Percentiles rank a stretch among this genome's conserved stretches.
Conservation (phyloP, 1,140 invertebrate genomes). For the Eupristina koningsbergeri region DNA sequence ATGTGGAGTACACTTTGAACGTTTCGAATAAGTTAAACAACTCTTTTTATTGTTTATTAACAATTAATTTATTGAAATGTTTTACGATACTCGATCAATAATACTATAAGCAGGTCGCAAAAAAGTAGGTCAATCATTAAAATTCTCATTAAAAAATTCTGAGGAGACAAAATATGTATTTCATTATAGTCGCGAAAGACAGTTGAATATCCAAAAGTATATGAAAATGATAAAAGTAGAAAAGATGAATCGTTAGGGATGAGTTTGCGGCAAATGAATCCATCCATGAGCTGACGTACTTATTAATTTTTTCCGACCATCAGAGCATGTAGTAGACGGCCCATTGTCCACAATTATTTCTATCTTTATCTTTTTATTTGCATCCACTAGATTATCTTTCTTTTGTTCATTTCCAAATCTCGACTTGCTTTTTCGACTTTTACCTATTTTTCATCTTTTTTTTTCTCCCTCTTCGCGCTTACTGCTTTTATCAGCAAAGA, state of each 20-base stretch:
- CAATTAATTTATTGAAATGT: conserved; percentile 54
- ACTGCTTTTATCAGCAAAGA: conserved; percentile 20
- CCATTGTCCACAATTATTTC: conserved; percentile 3
- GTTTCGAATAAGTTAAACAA: background rate
- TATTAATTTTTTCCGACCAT: conserved; percentile 55
- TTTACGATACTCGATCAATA: conserved; percentile 58
- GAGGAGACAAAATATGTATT: conserved; percentile 54
- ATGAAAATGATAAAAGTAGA: conserved; percentile 43
- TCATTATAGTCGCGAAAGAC: background rate
- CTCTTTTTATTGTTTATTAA: background rate
- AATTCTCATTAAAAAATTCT: conserved; percentile 68
- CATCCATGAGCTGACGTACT: conserved; percentile 34
- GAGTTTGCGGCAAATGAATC: conserved; percentile 51
- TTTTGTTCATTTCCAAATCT: background rate
- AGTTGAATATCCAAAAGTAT: background rate
- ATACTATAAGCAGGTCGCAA: background rate
- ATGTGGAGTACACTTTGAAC: background rate
- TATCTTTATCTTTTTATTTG: conserved; percentile 30
- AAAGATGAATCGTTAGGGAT: background rate
- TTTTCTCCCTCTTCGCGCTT: background rate
- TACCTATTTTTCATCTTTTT: background rate
- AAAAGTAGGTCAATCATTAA: conserved; percentile 70
- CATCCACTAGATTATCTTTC: conserved; percentile 26
- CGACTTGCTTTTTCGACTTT: background rate
- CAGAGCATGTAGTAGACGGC: background rate